These are phyloP conservation scores for Tiliacea citrago DNA, from an alignment of 2,888 invertebrate species.

Conservation along the genomic window DNA sequence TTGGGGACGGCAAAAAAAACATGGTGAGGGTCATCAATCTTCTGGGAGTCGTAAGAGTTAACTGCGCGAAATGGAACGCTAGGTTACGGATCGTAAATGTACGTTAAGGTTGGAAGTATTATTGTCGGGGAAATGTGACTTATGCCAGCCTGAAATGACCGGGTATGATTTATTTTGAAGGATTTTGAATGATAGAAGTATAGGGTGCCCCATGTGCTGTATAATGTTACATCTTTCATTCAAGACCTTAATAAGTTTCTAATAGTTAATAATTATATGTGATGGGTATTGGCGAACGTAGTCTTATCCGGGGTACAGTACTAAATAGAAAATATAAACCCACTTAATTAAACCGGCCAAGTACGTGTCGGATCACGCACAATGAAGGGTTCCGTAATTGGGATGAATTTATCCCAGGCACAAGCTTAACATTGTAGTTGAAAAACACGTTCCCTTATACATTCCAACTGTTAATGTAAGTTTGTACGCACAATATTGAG, in stretches of 20 bases:
- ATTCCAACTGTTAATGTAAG: too few species aligned
- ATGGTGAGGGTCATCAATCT: conserved; percentile 60
- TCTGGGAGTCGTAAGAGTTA: conserved; percentile 51
- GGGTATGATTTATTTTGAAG: conserved; percentile 16
- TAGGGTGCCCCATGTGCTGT: background rate
- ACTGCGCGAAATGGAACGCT: conserved; percentile 53
- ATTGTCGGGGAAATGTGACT: conserved; percentile 25
- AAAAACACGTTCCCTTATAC: too few species aligned
- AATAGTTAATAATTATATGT: background rate
- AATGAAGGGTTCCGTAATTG: too few species aligned
- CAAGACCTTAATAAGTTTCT: background rate
- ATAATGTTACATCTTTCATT: background rate
- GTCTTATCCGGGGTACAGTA: background rate
- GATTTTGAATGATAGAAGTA: background rate
- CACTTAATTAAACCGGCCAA: too few species aligned
- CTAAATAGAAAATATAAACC: background rate
- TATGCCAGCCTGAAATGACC: conserved; percentile 4
- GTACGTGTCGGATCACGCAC: too few species aligned
- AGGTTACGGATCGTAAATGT: conserved; percentile 54
- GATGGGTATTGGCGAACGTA: background rate
- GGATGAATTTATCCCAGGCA: too few species aligned
- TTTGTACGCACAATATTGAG: too few species aligned
- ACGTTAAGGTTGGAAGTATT: conserved; percentile 30
- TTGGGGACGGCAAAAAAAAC: conserved; percentile 52
- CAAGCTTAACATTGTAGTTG: too few species aligned